Evolutionary conservation across 2,113 vertebrate species (phyloP).

Genomic region (Theristicus caerulescens): DNA sequence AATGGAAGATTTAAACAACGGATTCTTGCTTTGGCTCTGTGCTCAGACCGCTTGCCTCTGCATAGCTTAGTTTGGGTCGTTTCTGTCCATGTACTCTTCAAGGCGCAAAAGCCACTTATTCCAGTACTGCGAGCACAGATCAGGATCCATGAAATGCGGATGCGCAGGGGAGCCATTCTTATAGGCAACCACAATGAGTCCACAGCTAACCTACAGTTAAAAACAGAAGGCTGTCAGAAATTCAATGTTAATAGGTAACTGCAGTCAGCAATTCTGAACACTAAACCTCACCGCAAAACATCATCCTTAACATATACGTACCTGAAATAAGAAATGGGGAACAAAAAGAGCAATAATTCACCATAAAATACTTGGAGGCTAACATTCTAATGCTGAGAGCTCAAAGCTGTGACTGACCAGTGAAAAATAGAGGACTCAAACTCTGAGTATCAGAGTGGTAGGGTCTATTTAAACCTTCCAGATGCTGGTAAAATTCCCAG

Average conservation of each 20-base stretch:
- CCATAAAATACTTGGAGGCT: neutral
- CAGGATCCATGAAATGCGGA: slow-evolving; percentile 79
- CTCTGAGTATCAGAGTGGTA: neutral
- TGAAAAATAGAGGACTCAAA: neutral
- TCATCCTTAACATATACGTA: neutral
- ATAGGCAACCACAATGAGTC: slow-evolving; percentile 94
- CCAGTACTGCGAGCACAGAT: slow-evolving; percentile 86
- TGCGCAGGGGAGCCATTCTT: slow-evolving; percentile 92
- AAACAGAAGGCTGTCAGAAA: neutral
- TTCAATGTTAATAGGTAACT: neutral
- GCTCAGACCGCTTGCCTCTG: neutral
- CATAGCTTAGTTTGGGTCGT: neutral
- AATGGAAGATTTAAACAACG: neutral
- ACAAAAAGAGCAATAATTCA: neutral
- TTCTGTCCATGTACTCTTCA: slow-evolving; percentile 81
- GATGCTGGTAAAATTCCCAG: neutral
- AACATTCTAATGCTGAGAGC: neutral
- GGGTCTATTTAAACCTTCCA: neutral
- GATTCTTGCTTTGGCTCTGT: neutral
- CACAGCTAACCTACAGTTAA: slow-evolving; percentile 81
- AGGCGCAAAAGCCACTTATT: slow-evolving; percentile 89
- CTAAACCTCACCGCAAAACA: neutral
- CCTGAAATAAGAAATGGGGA: neutral
- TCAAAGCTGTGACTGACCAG: neutral
- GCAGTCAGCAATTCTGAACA: neutral